Conservation (phyloP, 2,113 vertebrate genomes). For the Stictonetta naevosa region DNA sequence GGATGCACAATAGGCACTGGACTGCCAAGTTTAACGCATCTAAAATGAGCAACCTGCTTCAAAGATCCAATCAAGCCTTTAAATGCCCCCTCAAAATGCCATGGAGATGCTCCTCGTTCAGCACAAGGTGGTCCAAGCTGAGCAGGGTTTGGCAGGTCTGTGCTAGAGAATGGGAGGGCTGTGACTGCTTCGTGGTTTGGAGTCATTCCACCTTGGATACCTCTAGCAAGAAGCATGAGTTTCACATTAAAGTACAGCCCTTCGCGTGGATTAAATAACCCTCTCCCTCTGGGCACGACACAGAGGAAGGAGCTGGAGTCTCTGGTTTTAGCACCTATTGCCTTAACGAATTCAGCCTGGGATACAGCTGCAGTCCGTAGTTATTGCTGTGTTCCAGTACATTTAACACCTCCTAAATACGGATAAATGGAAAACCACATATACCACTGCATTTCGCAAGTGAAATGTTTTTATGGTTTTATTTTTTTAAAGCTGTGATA, state of each 20-base stretch:
- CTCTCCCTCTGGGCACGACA: background rate
- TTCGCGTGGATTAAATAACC: background rate
- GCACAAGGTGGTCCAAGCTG: background rate
- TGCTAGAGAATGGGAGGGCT: background rate
- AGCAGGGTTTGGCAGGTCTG: background rate
- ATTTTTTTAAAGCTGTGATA: background rate
- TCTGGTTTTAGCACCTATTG: background rate
- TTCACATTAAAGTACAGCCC: background rate
- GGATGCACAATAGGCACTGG: background rate
- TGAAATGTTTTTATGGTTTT: constrained; percentile 27
- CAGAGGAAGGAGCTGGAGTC: background rate
- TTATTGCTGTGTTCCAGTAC: background rate
- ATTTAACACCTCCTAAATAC: constrained; percentile 1
- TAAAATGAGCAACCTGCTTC: background rate
- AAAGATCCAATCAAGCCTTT: background rate
- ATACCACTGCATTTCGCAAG: background rate
- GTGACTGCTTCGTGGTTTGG: background rate
- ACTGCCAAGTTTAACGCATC: background rate
- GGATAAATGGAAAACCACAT: constrained; percentile 20
- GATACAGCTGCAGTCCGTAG: constrained; percentile 1
- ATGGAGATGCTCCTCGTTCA: background rate
- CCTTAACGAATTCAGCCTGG: background rate
- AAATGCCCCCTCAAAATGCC: background rate
- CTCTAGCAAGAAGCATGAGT: background rate
- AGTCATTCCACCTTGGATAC: background rate